Conservation (phyloP, 2,113 vertebrate genomes). For the Tragelaphus buxtoni region DNA sequence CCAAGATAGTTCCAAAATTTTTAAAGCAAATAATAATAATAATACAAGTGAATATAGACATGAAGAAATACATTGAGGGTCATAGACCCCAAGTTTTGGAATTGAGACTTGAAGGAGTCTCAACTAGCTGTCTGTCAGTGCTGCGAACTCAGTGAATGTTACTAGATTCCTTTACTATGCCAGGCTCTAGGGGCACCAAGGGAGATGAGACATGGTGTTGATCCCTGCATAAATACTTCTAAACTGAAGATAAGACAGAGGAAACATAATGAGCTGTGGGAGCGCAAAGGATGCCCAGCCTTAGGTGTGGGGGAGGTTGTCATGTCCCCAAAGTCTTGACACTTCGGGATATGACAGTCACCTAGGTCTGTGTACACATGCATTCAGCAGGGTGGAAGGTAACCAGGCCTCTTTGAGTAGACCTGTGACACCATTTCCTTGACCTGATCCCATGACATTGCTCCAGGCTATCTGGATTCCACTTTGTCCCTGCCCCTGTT, state of each 20-base stretch:
- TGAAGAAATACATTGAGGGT: background rate
- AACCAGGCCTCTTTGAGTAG: background rate
- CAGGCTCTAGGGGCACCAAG: no score
- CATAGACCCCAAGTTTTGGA: background rate
- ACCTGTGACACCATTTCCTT: background rate
- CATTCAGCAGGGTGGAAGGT: background rate
- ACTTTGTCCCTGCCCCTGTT: background rate
- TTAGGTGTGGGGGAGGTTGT: background rate
- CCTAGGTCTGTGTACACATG: no score
- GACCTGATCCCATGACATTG: background rate
- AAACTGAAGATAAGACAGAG: background rate
- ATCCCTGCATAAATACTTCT: background rate
- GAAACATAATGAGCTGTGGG: background rate
- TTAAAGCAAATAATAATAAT: background rate
- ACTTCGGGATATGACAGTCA: background rate
- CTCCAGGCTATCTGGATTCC: background rate
- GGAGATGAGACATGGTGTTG: background rate
- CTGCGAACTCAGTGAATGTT: background rate
- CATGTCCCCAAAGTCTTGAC: background rate
- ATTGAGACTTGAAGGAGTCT: background rate
- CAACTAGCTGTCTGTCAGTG: background rate
- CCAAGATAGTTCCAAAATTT: background rate
- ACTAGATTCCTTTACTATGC: background rate
- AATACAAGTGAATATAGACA: background rate
- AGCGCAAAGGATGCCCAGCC: background rate